Evolutionary conservation across 2,113 vertebrate species (phyloP), one percentile per base, ranked within the genome.

Genomic region (Sinocyclocheilus anshuiensis): DNA sequence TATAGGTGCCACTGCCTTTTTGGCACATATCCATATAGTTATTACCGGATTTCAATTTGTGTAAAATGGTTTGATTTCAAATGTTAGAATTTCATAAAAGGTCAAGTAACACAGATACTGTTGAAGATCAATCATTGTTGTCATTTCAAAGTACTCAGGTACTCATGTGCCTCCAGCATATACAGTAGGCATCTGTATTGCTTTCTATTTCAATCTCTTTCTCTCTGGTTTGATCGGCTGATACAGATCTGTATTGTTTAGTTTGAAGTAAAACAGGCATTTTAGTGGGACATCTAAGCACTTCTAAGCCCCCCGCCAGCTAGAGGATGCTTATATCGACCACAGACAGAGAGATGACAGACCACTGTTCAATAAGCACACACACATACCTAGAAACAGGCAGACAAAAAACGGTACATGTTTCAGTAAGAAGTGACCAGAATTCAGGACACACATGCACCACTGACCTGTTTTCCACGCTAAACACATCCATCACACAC

Each of bases 231-330:
- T 57, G 7, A 55, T 9, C 4, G 39, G 39, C 39, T 59, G 12
- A 67, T 57, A 79, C 45, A 84, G 12, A 87, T 87, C 81, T 80
- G 63, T 57, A 57, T 79, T 87, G 63, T 80, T 24, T 5, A 71
- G 80, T 20, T 84, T 87, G 8, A 80, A 81, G 45, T 84, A 72
- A 80, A 80, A 84, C 45, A 72, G 26, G 67, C 8, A 39, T 57
- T 87, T 48, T 79, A 71, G 24, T 50, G 22, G 65, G n/a, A 6
- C 36, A 45, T 79, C 39, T 84, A 80, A 84, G 76, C 61, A 55
- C 36, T 59, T 39, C 61, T 59, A 71, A 71, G 75, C 61, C 45
- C 36, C 36, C 48, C 10, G 36, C 50, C 20, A 63, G 29, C 39
- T 26, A n/a, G 11, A 45, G 22, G 42, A 72, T 36, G 26, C 81